Evolutionary conservation across 92 coral and sea anemone species (phyloP), one percentile per base, ranked within the genome.

Genomic region (Palythoa caribaeorum): DNA sequence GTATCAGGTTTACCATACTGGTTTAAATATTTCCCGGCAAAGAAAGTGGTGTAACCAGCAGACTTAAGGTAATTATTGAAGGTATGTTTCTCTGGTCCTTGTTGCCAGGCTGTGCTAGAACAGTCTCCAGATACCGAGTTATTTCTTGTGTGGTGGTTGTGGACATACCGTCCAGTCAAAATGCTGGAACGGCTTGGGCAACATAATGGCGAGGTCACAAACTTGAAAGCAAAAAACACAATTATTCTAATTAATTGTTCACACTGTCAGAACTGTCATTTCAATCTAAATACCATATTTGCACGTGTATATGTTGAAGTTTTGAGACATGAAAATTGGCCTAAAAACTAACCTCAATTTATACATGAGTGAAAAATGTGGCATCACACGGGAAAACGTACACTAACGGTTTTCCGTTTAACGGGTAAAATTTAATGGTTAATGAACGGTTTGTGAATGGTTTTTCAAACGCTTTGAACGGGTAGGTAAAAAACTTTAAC

Each of bases 101-200:
- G 87, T 79, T 94, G 98, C 98, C 98, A 94, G 12, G 89, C 74
- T 8, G 80, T 55, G 79, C 92, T 94, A 15, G 98, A 92, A 77
- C 98, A 94, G 89, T 92, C 87, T 9, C 98, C 98, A 19, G 83
- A 55, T 13, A 94, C 83, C 4, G 98, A 94, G 89, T 94, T 93
- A 80, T 94, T 94, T 51, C 54, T 89, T 44, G 96, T 90, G 21
- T 79, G 87, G 57, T 94, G 98, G 71, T 94, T 94, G 87, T 94
- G 98, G 9, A 93, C 89, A 70, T 94, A 94, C 62, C 79, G 88
- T 9, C 98, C 98, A 51, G 98, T 94, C 20, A 94, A 79, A 55
- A 94, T 93, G 59, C 98, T 94, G 14, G 98, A 93, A 38, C 98
- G 95, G 73, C 98, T 94, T 59, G 98, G 98, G 37, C 98, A 94